Evolutionary conservation across 1,140 invertebrate species (phyloP).

Genomic region (Zophobas atratus): DNA sequence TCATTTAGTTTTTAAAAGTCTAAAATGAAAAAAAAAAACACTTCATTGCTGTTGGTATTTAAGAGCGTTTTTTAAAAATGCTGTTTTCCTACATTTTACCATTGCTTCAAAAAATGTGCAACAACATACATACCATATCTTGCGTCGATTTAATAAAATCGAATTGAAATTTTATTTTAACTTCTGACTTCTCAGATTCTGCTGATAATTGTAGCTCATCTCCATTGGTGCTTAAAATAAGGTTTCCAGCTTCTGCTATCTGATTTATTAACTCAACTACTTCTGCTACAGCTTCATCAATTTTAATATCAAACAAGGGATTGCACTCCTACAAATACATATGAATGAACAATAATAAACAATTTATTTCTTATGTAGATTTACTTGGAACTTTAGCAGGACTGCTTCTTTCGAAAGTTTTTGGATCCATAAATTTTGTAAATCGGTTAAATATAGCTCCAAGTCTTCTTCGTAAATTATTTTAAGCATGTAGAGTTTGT

Average conservation of each 20-base stretch:
- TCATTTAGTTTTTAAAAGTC: too few relatives aligned
- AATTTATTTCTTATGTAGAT: background rate
- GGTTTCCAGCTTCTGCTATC: constrained; percentile 14
- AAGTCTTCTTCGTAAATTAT: background rate
- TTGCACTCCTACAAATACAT: constrained; percentile 44
- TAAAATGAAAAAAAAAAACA: too few relatives aligned
- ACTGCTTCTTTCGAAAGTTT: constrained; percentile 8
- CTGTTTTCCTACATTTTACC: too few relatives aligned
- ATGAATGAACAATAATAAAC: background rate
- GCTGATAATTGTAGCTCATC: constrained; percentile 9
- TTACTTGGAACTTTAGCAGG: constrained; percentile 35
- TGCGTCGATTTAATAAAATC: constrained; percentile 10
- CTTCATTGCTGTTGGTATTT: too few relatives aligned
- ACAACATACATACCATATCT: constrained; percentile 9
- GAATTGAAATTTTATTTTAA: constrained; percentile 43
- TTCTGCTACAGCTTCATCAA: constrained; percentile 22
- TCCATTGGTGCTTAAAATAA: background rate
- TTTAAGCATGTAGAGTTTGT: constrained; percentile 37
- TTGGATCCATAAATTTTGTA: constrained; percentile 46
- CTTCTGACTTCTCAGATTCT: constrained; percentile 8
- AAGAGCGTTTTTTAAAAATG: too few relatives aligned
- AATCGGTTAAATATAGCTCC: constrained; percentile 36
- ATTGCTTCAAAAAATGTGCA: background rate
- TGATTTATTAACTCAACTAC: constrained; percentile 24
- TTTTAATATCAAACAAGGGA: constrained; percentile 43